Conservation (phyloP, 2,888 invertebrate genomes). For the Erebia epiphron region DNA sequence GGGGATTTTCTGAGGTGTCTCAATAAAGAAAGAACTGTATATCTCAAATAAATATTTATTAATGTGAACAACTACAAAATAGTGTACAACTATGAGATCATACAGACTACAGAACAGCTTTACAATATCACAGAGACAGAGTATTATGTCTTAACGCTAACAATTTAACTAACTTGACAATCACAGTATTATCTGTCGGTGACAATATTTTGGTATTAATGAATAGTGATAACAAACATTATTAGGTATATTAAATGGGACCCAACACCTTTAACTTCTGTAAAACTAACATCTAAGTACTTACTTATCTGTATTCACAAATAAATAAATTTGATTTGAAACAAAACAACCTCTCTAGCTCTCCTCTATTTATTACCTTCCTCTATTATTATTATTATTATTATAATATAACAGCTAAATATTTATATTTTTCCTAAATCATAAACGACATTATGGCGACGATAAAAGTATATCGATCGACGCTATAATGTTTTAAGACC, state of each 20-base stretch:
- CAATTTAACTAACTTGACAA: slow-evolving; percentile 29
- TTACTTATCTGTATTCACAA: background rate
- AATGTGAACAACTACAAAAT: slow-evolving; percentile 32
- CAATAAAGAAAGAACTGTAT: slow-evolving; percentile 61
- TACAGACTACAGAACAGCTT: slow-evolving; percentile 25
- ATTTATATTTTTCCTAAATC: background rate
- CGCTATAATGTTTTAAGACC: background rate
- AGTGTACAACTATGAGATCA: slow-evolving; percentile 33
- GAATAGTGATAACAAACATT: background rate
- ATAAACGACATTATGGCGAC: slow-evolving; percentile 17
- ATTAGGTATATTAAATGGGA: slow-evolving; percentile 15
- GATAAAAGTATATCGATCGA: background rate
- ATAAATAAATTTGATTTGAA: no score
- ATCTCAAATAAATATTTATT: slow-evolving; percentile 58
- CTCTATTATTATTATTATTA: no score
- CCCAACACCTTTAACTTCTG: background rate
- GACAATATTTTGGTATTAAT: slow-evolving; percentile 28
- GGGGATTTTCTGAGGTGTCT: slow-evolving; percentile 42
- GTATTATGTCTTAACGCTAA: slow-evolving; percentile 22
- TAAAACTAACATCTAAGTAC: background rate
- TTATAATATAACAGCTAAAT: slow-evolving; percentile 22
- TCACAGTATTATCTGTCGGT: slow-evolving; percentile 13
- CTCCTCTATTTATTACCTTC: no score
- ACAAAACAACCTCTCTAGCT: no score
- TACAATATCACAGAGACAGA: slow-evolving; percentile 33